Base-by-base conservation (phyloP, 2,888 invertebrate genomes). In the Cosmia trapezina region DNA sequence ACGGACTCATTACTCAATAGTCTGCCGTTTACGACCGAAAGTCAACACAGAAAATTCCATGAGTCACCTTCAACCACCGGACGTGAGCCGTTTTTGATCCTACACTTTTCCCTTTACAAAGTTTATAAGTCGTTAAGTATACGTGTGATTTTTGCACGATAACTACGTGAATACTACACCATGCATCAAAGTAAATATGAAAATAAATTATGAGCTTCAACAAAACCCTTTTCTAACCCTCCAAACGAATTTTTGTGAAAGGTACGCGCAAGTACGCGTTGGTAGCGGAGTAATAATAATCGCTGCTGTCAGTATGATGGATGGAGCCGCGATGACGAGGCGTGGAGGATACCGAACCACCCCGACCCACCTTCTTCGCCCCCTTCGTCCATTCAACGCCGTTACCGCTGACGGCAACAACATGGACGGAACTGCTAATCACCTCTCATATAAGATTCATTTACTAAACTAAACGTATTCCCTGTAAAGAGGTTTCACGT, bases 241-340 rank as follows among this genome's bases (percentile, higher is more conserved):
- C 88, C 83, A 87, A 85, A 88, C 84, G 83, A 86, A 86, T 91
- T 90, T 86, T 89, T 78, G 84, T 91, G 89, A 91, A 91, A 92
- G 89, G 89, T 88, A 88, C 88, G 81, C 86, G 87, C 86, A 87
- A 88, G 88, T 89, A 91, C 87, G 86, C 89, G 87, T 72, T 87
- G 89, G 89, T 88, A 86, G 89, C 88, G 83, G 86, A 81, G 89
- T 91, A 93, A 93, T 93, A 94, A 93, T 93, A 94, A 93, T 93
- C 92, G 91, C 81, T 76, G 91, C 90, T 93, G 95, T 93, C 95
- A 92, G 89, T 73, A 86, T 95, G 96, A 96, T 95, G 89, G 94
- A 96, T 95, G 91, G 86, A 83, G 81, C 78, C 78, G 83, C 87
- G 88, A 91, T 96, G 95, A 96, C 94, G 91, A 84, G 86, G 93